Evolutionary conservation across 2,888 invertebrate species (phyloP), one percentile per base, ranked within the genome.

Genomic region (Fragum fragum): DNA sequence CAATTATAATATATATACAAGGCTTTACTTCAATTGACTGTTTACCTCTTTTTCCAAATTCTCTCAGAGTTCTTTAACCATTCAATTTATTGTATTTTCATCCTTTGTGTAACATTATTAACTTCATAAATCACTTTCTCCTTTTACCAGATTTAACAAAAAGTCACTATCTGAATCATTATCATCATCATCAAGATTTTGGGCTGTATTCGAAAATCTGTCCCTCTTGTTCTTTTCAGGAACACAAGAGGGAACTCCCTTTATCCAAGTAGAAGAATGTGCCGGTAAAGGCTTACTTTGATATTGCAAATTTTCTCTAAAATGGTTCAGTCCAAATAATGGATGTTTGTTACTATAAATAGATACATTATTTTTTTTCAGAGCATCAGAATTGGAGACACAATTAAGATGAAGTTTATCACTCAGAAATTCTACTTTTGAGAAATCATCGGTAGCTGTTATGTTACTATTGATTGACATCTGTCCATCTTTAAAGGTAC

Each of bases 1-100:
- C 61, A 32, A 18, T 18, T 61, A 61, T 61, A 61, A 29, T 61
- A 61, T 61, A 61, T 61, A 61, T 61, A 61, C 61, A 29, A 29
- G 61, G 9, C 26, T 28, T 61, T 61, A 61, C 32, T 61, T 32
- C 29, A 14, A 61, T 61, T 18, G n/a, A 57, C 14, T 57, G 3
- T 47, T 47, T 47, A 47, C 5, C 5, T 47, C 2, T 47, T 47
- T 47, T 47, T 47, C 7, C n/a, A 47, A 47, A 9, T 18, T 47
- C 5, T n/a, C 14, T 47, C 14, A 9, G 3, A 6, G 5, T 36
- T 36, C 32, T 9, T 36, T 36, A 36, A 36, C 32, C 32, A 6
- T 36, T 36, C 3, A 36, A 9, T n/a, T n/a, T n/a, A n/a, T n/a
- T n/a, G n/a, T n/a, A n/a, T n/a, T n/a, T n/a, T n/a, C n/a, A n/a